phyloP scores from a whole-genome alignment of 2,888 invertebrate species.

The Homarus gammarus region DNA sequence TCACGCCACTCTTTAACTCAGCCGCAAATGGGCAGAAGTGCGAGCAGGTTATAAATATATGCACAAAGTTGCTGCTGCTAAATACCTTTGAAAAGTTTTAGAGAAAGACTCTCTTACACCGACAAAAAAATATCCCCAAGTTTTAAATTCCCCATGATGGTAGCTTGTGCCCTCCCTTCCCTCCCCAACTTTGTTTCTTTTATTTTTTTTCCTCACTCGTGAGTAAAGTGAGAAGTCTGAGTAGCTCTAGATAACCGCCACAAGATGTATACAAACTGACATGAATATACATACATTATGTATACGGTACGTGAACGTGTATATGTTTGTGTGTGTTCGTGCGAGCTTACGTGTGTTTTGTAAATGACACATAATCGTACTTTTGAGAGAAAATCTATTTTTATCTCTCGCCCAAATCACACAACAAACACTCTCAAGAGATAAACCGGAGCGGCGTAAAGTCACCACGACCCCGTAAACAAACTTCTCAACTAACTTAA shows the following conservation, averaged over 20 bases:
- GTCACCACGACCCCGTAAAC: too few relatives aligned
- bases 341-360: too few relatives aligned
- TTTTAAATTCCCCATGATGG: constrained; percentile 27
- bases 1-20: not conserved
- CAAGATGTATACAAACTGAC: constrained; percentile 19
- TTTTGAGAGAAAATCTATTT: too few relatives aligned
- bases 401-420: too few relatives aligned
- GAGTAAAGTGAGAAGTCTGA: not conserved
- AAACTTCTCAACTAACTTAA: too few relatives aligned
- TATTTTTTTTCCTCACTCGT: not conserved
- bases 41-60: constrained; percentile 23
- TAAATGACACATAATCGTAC: too few relatives aligned
- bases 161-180: too few relatives aligned
- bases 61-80: constrained; percentile 32
- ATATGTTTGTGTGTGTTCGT: too few relatives aligned
- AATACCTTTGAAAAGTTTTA: constrained; percentile 43
- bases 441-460: too few relatives aligned
- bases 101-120: constrained; percentile 10
- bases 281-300: constrained; percentile 25
- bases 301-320: not conserved
- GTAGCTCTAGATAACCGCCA: constrained; percentile 1
- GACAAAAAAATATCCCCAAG: constrained; percentile 1
- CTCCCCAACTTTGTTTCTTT: not conserved
- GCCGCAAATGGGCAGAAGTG: constrained; percentile 3
- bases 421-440: too few relatives aligned